These are phyloP conservation scores for Petrocephalus sullivani DNA, from an alignment of 2,797 vertebrate species.

Conservation along the genomic window DNA sequence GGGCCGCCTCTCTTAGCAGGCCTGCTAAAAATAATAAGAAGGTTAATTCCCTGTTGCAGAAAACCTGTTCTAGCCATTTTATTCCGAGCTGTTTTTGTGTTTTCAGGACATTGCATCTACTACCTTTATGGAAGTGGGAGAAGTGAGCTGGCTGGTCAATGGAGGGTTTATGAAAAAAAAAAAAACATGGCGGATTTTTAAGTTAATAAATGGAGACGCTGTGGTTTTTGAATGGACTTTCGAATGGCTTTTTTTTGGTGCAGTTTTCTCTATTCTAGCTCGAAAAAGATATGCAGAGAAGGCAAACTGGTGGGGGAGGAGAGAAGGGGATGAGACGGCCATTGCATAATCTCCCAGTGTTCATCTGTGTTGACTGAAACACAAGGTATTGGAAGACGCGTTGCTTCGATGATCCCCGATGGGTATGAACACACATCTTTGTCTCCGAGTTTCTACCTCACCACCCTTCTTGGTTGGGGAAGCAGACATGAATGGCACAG, in stretches of 20 bases:
- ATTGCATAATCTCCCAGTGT: background rate
- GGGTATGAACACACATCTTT: background rate
- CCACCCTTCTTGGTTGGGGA: background rate
- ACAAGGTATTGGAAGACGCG: background rate
- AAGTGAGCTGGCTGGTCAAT: background rate
- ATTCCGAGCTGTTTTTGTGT: constrained; percentile 25
- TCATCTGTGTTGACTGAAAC: background rate
- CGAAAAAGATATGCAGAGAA: background rate
- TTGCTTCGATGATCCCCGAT: background rate
- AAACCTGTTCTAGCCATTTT: constrained; percentile 49
- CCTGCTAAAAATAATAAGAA: constrained; percentile 62
- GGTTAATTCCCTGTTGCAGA: constrained; percentile 55
- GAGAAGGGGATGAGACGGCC: background rate
- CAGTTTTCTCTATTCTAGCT: background rate
- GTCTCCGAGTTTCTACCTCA: background rate
- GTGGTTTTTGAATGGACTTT: background rate
- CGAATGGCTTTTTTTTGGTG: background rate
- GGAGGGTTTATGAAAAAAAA: background rate
- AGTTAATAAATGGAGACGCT: background rate
- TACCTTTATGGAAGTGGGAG: background rate
- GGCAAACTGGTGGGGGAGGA: background rate
- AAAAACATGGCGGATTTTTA: background rate
- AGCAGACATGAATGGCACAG: background rate
- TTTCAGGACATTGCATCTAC: background rate
- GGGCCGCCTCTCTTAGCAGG: constrained; percentile 49